phyloP scores from a whole-genome alignment of 2,113 vertebrate genomes.

The Esox niger region DNA sequence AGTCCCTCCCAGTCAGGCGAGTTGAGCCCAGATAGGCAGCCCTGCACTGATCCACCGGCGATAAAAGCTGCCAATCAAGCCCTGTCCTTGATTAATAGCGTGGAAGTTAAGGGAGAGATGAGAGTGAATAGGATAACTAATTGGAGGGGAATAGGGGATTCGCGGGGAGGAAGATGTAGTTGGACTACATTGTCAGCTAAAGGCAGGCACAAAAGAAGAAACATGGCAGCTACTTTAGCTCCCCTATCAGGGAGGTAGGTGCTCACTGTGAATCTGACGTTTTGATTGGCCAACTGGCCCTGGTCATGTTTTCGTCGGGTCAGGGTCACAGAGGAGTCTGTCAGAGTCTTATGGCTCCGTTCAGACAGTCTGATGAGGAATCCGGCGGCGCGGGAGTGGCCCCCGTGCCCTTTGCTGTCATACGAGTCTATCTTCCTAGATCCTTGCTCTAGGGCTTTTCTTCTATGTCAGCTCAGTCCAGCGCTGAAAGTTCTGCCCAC shows the following conservation, averaged over 20 bases:
- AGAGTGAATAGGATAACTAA: conserved; percentile 49
- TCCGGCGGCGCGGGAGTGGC: conserved; percentile 49
- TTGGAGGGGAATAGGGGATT: conserved; percentile 46
- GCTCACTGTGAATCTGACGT: conserved; percentile 23
- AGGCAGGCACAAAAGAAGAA: conserved; percentile 41
- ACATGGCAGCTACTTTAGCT: conserved; percentile 32
- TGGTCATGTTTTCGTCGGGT: conserved; percentile 46
- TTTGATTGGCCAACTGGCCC: conserved; percentile 30
- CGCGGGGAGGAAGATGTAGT: conserved; percentile 18
- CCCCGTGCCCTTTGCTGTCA: conserved; percentile 53
- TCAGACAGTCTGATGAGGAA: conserved; percentile 62
- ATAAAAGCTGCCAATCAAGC: conserved; percentile 70
- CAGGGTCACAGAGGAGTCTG: conserved; percentile 56
- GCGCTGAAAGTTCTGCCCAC: not conserved
- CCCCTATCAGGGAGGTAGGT: conserved; percentile 22
- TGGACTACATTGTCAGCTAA: conserved; percentile 29
- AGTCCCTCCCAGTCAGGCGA: conserved; percentile 53
- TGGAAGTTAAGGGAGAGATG: conserved; percentile 51
- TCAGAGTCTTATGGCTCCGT: conserved; percentile 62
- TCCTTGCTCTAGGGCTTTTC: conserved; percentile 22
- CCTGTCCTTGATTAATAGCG: conserved; percentile 61
- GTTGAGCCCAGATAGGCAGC: conserved; percentile 54
- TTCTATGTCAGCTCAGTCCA: not conserved
- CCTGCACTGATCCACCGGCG: conserved; percentile 57
- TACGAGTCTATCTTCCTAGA: conserved; percentile 40